Conservation (phyloP, 2,113 vertebrate species). For the Leucopsar rothschildi region DNA sequence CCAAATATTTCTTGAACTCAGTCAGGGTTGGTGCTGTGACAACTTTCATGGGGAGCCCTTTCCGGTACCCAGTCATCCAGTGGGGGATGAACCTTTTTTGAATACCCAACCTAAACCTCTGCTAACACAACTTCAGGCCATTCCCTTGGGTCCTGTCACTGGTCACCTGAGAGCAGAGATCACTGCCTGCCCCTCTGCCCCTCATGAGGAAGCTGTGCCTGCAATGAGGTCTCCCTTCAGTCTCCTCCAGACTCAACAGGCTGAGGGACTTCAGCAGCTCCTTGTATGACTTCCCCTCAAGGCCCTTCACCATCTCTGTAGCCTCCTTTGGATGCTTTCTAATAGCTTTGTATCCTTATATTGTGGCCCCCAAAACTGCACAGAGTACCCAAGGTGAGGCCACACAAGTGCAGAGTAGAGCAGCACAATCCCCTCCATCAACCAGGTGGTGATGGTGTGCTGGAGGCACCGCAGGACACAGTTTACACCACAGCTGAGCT, state of each 20-base stretch:
- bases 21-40: background rate
- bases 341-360: background rate
- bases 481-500: background rate
- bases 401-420: background rate
- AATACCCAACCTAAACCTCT: background rate
- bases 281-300: background rate
- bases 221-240: background rate
- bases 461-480: no score
- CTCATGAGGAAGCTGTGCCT: background rate
- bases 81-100: fast-evolving
- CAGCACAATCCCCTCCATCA: no score
- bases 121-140: background rate
- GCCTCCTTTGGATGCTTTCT: background rate
- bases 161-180: background rate
- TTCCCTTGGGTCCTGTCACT: background rate
- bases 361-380: background rate
- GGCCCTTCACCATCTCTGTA: background rate
- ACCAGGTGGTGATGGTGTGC: background rate
- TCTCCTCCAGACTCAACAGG: background rate
- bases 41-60: background rate
- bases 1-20: background rate
- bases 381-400: no score
- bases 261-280: background rate
- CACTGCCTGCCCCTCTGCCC: background rate
- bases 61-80: fast-evolving